Evolutionary conservation across 2,888 invertebrate species (phyloP).

Genomic region (Smittia sp.): DNA sequence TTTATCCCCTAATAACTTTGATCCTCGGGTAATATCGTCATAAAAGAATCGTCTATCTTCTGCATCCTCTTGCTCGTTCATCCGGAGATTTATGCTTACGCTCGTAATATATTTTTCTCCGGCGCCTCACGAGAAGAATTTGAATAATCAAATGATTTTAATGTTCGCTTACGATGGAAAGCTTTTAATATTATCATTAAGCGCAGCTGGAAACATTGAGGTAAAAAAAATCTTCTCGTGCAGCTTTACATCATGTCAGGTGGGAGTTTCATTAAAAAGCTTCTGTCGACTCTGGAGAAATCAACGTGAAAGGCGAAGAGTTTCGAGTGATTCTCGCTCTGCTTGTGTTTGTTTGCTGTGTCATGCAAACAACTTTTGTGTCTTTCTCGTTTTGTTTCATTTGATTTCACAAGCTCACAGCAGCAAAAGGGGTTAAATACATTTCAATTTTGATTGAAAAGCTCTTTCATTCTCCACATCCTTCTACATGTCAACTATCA

Average conservation of each 20-base stretch:
- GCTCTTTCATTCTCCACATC: background rate
- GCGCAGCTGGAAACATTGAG: background rate
- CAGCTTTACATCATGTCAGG: too few species aligned
- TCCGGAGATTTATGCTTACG: background rate
- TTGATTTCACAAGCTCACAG: too few species aligned
- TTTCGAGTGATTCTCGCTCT: too few species aligned
- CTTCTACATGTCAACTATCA: background rate
- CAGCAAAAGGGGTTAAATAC: background rate
- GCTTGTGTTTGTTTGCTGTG: too few species aligned
- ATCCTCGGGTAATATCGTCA: slow-evolving; percentile 13
- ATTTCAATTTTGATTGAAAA: background rate
- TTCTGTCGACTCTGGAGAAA: too few species aligned
- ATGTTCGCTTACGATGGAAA: background rate
- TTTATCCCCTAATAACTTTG: slow-evolving; percentile 2
- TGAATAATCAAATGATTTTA: slow-evolving; percentile 4
- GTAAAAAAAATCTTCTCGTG: too few species aligned
- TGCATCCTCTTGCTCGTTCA: background rate
- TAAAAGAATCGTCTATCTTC: slow-evolving; percentile 1
- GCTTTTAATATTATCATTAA: slow-evolving; percentile 16
- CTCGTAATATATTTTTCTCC: background rate
- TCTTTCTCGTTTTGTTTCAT: too few species aligned
- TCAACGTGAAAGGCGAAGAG: too few species aligned
- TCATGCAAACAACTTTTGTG: too few species aligned
- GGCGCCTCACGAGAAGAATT: background rate
- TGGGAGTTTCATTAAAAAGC: too few species aligned